Evolutionary conservation across 2,888 invertebrate species (phyloP), one percentile per base, ranked within the genome.

Genomic region (Dorcus parallelipipedus): DNA sequence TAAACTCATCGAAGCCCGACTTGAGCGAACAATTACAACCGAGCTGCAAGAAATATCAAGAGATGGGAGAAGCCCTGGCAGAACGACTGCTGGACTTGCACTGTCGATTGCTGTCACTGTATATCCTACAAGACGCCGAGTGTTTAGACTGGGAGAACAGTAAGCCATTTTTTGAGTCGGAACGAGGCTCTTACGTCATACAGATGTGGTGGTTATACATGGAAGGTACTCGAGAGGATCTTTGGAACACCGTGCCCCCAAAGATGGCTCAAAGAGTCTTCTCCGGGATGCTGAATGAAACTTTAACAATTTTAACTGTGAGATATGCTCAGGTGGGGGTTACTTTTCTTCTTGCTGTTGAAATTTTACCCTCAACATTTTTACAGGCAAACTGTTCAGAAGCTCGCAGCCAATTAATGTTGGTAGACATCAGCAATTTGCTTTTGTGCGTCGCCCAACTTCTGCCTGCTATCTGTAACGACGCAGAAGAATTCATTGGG

Each of bases 181-280:
- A 90, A 72, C 80, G 90, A 9, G 91, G 91, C 3, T 90, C 92
- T 3, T 92, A 90, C 42, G 87, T 89, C 1, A 85, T 92, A 61
- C 92, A 92, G 71, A 93, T 92, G 84, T 93, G 93, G 93, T 91
- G 92, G 90, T 81, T 91, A 20, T 93, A 93, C 71, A 89, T 93
- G 86, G 86, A 89, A 78, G 89, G 90, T 47, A 33, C 26, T 6
- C 86, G 85, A 71, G 85, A 89, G 67, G 91, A 93, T 77, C 79
- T 93, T 41, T 93, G 93, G 93, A 89, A 87, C 68, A 91, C 91
- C 0, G 91, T 93, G n/a, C 92, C 93, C 0, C 93, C 93, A 0
- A 87, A 90, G 75, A 91, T 92, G 87, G 92, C 93, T 0, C 91
- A 92, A 71, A 83, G 92, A 64, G 88, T 93, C 52, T 90, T 91